phyloP scores from a whole-genome alignment of 2,888 invertebrate species.

The Sarcophaga subvicina region DNA sequence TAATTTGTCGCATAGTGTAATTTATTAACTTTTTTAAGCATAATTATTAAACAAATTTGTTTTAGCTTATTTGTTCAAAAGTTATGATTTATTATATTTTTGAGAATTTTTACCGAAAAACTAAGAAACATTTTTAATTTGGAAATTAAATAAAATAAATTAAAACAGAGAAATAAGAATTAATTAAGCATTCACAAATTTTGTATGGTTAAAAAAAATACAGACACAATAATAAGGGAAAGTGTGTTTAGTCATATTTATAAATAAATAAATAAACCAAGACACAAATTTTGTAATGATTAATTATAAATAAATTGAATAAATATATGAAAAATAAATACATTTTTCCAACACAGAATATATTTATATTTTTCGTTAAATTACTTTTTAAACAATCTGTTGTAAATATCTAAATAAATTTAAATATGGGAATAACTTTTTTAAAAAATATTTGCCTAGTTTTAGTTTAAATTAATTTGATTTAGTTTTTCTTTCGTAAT shows the following conservation, averaged over 20 bases:
- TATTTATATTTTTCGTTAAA: neutral
- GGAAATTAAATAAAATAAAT: neutral
- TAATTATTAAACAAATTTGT: no score
- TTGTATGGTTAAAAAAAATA: constrained; percentile 43
- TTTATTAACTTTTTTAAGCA: neutral
- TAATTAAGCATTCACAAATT: constrained; percentile 23
- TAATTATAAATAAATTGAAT: neutral
- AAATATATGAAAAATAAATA: neutral
- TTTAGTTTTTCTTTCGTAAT: constrained; percentile 20
- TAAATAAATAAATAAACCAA: neutral
- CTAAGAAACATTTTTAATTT: neutral
- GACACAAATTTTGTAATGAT: constrained; percentile 39
- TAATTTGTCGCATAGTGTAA: neutral
- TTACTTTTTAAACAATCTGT: neutral
- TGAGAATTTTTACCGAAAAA: constrained; percentile 5
- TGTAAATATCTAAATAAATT: constrained; percentile 21
- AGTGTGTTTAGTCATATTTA: constrained; percentile 7
- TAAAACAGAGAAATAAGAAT: constrained; percentile 2
- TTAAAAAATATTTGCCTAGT: constrained; percentile 6
- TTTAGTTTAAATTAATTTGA: constrained; percentile 14
- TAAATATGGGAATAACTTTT: neutral
- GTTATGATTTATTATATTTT: neutral
- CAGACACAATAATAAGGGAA: constrained; percentile 32
- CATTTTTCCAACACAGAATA: neutral
- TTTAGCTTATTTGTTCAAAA: neutral